phyloP scores from a whole-genome alignment of 2,113 vertebrate genomes.

The Suncus etruscus region DNA sequence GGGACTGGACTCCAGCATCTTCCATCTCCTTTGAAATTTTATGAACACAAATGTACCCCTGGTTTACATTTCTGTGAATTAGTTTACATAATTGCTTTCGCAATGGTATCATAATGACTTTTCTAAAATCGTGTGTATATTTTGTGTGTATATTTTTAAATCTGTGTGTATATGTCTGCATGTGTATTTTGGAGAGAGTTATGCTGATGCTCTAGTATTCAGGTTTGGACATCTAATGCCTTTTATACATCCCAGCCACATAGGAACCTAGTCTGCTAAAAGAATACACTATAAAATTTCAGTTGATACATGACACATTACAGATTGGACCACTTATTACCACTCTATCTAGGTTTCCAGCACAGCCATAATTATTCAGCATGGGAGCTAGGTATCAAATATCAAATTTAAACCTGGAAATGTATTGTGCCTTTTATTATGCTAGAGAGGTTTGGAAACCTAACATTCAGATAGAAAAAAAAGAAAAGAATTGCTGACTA shows the following conservation, averaged over 20 bases:
- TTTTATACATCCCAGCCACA: not conserved
- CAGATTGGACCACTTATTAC: slow-evolving; percentile 39
- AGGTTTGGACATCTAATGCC: not conserved
- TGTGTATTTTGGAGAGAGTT: not conserved
- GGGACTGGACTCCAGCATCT: not conserved
- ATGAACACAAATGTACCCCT: not conserved
- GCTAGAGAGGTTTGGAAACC: not conserved
- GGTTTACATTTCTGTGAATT: slow-evolving; percentile 5
- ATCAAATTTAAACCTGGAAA: slow-evolving; percentile 44
- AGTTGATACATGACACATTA: slow-evolving; percentile 52
- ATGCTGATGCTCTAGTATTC: not conserved
- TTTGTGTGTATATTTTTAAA: not conserved
- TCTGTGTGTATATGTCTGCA: not conserved
- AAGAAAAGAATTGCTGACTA: slow-evolving; percentile 48
- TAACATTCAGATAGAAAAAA: slow-evolving; percentile 22
- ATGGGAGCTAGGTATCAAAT: not conserved
- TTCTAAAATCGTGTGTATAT: not conserved
- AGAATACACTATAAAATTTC: slow-evolving; percentile 57
- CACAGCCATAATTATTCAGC: slow-evolving; percentile 47
- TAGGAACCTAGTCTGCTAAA: slow-evolving; percentile 26
- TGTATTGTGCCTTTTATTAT: slow-evolving; percentile 67
- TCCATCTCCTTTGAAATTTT: not conserved
- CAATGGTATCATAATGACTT: not conserved
- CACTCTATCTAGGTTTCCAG: slow-evolving; percentile 53
- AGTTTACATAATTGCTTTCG: slow-evolving; percentile 9